phyloP scores from a whole-genome alignment of 1,140 invertebrate species.

The Drosophila micromelanica region DNA sequence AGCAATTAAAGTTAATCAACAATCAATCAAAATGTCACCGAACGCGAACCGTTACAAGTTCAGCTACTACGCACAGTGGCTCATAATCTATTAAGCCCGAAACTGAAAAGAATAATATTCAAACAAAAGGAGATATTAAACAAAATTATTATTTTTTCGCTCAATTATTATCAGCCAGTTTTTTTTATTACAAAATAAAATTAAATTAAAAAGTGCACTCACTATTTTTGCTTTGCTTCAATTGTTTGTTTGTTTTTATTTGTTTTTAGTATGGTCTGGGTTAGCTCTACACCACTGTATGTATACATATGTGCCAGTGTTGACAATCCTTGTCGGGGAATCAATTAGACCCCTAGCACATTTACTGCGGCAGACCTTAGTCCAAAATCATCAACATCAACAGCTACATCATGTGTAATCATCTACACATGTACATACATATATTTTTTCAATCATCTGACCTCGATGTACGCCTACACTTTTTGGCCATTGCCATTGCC shows the following conservation, averaged over 20 bases:
- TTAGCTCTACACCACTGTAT: neutral
- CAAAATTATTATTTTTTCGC: no score
- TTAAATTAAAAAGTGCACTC: no score
- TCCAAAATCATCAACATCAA: constrained; percentile 20
- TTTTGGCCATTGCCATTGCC: constrained; percentile 41
- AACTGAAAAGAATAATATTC: no score
- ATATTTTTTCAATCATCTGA: constrained; percentile 39
- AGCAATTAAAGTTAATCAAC: constrained; percentile 67
- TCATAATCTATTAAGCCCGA: no score
- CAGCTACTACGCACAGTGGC: neutral
- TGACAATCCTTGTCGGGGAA: constrained; percentile 23
- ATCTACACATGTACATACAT: constrained; percentile 1
- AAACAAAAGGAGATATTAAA: no score
- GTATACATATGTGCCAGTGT: neutral
- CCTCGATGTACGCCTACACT: constrained; percentile 32
- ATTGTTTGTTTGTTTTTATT: no score
- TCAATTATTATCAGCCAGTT: no score
- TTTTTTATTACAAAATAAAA: no score
- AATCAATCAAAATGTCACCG: constrained; percentile 73
- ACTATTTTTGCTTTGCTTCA: no score
- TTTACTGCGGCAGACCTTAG: neutral
- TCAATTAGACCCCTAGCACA: constrained; percentile 29
- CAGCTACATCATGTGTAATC: constrained; percentile 2
- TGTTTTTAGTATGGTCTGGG: no score
- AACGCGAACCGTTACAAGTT: neutral